Conservation (phyloP, 2,113 vertebrate genomes). For the Psittacula cyanocephala region DNA sequence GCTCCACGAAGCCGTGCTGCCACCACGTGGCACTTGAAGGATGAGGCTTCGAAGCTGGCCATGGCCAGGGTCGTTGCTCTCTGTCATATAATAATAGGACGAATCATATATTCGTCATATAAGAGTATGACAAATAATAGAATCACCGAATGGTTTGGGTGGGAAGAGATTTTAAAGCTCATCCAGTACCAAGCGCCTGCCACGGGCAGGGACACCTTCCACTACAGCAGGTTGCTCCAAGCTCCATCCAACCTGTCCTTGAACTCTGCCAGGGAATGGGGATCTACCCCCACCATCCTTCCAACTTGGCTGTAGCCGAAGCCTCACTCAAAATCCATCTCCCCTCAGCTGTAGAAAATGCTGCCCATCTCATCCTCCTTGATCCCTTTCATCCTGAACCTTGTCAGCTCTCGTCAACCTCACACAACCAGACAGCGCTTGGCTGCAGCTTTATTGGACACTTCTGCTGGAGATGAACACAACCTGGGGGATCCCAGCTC, state of each 20-base stretch:
- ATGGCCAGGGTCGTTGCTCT: accelerated
- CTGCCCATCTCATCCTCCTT: neutral
- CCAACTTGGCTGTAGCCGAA: neutral
- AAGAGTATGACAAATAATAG: neutral
- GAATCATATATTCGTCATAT: neutral
- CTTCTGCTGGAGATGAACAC: neutral
- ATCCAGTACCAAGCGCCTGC: too few relatives aligned
- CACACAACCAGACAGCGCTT: neutral
- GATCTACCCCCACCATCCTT: neutral
- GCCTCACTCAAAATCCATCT: neutral
- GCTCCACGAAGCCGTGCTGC: conserved; percentile 9
- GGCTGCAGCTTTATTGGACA: neutral
- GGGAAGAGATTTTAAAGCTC: neutral
- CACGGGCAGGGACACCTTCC: too few relatives aligned
- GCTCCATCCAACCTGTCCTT: neutral
- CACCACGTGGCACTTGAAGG: conserved; percentile 16
- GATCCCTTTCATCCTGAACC: neutral
- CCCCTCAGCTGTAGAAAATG: neutral
- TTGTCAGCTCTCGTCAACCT: neutral
- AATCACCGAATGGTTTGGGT: neutral
- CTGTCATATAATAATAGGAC: neutral
- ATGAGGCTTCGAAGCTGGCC: neutral
- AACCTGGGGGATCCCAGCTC: neutral
- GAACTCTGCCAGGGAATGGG: neutral
- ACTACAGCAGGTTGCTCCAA: neutral